Evolutionary conservation across 2,113 vertebrate species (phyloP), one percentile per base, ranked within the genome.

Genomic region (Nanorana parkeri): DNA sequence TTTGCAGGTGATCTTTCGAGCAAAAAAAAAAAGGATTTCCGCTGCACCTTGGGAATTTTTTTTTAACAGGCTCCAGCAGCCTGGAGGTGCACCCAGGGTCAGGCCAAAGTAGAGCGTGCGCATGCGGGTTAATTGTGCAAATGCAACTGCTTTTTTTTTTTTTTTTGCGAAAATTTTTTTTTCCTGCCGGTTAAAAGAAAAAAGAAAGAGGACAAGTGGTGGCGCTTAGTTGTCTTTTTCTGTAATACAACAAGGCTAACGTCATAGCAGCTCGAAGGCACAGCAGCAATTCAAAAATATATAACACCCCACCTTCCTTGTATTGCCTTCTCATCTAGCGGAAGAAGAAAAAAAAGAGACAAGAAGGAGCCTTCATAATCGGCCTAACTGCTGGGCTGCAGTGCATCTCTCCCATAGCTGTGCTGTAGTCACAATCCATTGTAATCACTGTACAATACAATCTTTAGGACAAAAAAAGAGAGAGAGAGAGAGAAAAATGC

Each of bases 391-490:
- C 90, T 89, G 86, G 84, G 86, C 88, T 87, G 84, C 88, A 85
- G 69, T 85, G 88, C 88, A 87, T 89, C 88, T 88, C 89, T 66
- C 92, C 88, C 88, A 89, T 84, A 90, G 91, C 92, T 92, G 91
- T 91, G 88, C 86, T 90, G 89, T 93, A 92, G 92, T 92, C 94
- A 91, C 93, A 91, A 94, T 91, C 92, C 92, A 91, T 93, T 89
- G 89, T 92, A 93, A 93, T 93, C 93, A 92, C 89, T 92, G 92
- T 93, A 92, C 91, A 94, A 93, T 95, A 93, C 91, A 91, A 93
- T 95, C 94, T 95, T 93, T 92, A 90, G 92, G 91, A 91, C 93
- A 92, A 91, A 91, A 81, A 90, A 85, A 88, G 88, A 86, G 4
- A 36, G 32, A 91, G 93, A 95, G 90, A 91, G 91, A 83, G 90